A percentile compares a stretch with the other conserved stretches of the same genome.
Evolutionary conservation across 2,888 invertebrate species (phyloP).

Genomic region (Chloromyia formosa): DNA sequence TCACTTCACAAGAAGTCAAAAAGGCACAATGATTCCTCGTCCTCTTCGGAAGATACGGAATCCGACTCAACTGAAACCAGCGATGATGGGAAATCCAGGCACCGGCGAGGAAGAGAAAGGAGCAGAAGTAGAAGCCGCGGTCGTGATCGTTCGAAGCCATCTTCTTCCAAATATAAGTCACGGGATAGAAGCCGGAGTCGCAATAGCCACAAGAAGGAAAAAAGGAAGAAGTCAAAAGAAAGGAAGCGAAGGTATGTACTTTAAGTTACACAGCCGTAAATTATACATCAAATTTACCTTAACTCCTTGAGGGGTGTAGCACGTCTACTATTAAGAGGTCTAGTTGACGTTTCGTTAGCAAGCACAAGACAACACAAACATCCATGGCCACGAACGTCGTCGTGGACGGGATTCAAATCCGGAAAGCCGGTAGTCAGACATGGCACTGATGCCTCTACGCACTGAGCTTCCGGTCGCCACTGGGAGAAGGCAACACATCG

Average conservation of each 20-base stretch:
- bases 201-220: not conserved
- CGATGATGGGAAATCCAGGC: not conserved
- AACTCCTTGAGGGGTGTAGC: no score
- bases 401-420: no score
- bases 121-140: not conserved
- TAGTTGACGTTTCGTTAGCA: no score
- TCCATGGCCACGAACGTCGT: no score
- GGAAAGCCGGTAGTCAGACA: no score
- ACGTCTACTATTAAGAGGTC: no score
- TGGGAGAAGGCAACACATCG: no score
- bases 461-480: no score
- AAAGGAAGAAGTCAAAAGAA: not conserved
- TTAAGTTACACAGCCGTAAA: no score
- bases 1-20: constrained; percentile 21
- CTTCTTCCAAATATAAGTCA: constrained; percentile 28
- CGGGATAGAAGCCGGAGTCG: constrained; percentile 20
- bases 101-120: not conserved
- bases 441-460: no score
- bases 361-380: no score
- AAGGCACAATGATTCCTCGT: constrained; percentile 14
- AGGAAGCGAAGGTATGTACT: constrained; percentile 3
- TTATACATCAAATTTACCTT: no score
- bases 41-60: constrained; percentile 13
- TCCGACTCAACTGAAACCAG: constrained; percentile 15
- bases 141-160: not conserved